Base-by-base conservation (phyloP, 2,113 vertebrate species). In the Amblyopsis rosae region DNA sequence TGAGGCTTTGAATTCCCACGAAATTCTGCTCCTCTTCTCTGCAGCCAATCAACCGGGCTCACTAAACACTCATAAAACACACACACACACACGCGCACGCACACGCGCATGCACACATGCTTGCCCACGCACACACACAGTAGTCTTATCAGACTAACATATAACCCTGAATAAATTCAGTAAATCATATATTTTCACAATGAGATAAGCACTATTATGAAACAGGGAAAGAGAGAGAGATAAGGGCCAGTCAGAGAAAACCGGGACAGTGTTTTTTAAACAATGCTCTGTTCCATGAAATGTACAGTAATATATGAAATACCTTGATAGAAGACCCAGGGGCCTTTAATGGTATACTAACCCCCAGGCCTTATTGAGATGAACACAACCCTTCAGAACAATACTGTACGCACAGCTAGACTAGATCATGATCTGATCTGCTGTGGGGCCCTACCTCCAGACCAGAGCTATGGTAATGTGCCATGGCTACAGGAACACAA, bases 21-120 rank as follows among this genome's bases (percentile, higher is more conserved):
- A 69, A 87, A 87, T 12, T 81, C 66, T 80, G 82, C 79, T 77
- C 83, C 79, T 84, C 63, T 88, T 86, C 71, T 82, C 63, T 62
- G 67, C 70, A 70, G 65, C 81, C 78, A 87, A 86, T 86, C 82
- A 26, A 85, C 77, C 61, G 73, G 76, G 76, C 82, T 88, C 85
- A 84, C 87, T 87, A 90, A 89, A 87, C 83, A 76, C 81, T 89
- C 87, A 87, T 90, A 90, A 90, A 90, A 58, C 15, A 48, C 16
- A 48, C 58, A 60, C 15, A 60, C 59, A 60, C 59, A 60, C 35
- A 59, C 58, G 45, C 58, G n/a, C 58, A 45, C 19, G 41, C 58
- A 60, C 35, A 60, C 58, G 45, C 58, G 45, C 58, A 60, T 35
- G 16, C 33, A 45, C 58, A 60, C 13, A 45, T 33, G 45, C 58